These are phyloP conservation scores for Cavia aperea DNA, from an alignment of 2,113 vertebrate genomes.

Conservation along the genomic window DNA sequence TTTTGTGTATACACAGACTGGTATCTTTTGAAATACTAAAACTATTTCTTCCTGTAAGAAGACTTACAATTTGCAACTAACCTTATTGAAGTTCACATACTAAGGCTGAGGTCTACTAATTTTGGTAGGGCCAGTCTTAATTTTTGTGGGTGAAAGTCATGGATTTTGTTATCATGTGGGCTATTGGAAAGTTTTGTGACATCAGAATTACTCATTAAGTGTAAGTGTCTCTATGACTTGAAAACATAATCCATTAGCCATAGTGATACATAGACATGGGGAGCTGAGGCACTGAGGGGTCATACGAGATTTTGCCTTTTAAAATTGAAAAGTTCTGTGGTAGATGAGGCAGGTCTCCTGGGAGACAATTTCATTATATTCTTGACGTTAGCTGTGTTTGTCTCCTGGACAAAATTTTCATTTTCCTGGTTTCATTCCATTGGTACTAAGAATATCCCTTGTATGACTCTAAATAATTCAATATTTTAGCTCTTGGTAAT, in stretches of 20 bases:
- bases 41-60: not conserved
- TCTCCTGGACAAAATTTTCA: conserved; percentile 43
- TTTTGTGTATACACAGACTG: not conserved
- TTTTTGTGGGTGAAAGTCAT: not conserved
- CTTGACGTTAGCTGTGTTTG: not conserved
- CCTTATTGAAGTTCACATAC: not conserved
- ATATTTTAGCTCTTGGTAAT: conserved; percentile 38
- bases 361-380: conserved; percentile 43
- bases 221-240: not conserved
- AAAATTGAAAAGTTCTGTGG: conserved; percentile 37
- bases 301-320: conserved; percentile 36
- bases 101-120: not conserved
- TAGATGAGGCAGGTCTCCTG: conserved; percentile 18
- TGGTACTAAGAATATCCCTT: not conserved
- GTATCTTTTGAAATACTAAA: not conserved
- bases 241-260: conserved; percentile 27
- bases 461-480: conserved; percentile 51
- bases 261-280: not conserved
- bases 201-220: not conserved
- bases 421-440: conserved; percentile 46
- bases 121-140: not conserved
- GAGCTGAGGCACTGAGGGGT: not conserved
- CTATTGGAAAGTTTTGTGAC: conserved; percentile 1
- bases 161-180: not conserved
- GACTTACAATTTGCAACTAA: not conserved